A percentile compares a stretch with the other conserved stretches of the same genome.
These are phyloP conservation scores for Zaprionus lineosus DNA, from an alignment of 2,888 invertebrate genomes.

Conservation along the genomic window DNA sequence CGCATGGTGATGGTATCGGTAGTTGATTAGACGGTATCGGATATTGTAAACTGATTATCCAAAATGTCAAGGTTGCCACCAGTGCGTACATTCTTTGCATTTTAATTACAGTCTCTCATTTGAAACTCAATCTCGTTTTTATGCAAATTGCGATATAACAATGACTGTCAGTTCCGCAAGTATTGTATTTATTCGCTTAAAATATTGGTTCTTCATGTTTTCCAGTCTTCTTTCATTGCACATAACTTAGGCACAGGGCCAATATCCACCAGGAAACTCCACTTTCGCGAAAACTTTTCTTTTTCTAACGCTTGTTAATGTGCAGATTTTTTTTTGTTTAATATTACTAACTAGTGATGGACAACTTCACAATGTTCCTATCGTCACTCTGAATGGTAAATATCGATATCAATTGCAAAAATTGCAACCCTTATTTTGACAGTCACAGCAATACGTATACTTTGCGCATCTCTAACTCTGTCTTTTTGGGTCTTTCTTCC, in stretches of 20 bases:
- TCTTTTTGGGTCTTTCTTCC: conserved; percentile 60
- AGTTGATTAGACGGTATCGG: conserved; percentile 61
- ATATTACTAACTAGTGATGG: conserved; percentile 50
- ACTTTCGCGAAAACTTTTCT: conserved; percentile 23
- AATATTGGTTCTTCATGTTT: conserved; percentile 38
- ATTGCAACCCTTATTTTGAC: conserved; percentile 28
- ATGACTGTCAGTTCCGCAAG: conserved; percentile 35
- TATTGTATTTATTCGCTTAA: conserved; percentile 40
- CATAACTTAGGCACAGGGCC: conserved; percentile 40
- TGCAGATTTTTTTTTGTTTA: conserved; percentile 43
- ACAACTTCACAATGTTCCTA: background rate
- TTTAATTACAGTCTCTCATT: conserved; percentile 57
- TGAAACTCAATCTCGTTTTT: conserved; percentile 56
- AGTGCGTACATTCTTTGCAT: conserved; percentile 73
- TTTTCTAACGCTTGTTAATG: conserved; percentile 26
- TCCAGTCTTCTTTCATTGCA: conserved; percentile 42
- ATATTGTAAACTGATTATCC: conserved; percentile 51
- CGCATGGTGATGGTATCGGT: conserved; percentile 84
- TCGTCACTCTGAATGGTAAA: conserved; percentile 4
- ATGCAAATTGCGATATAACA: conserved; percentile 62
- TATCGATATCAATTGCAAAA: conserved; percentile 18
- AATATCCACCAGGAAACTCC: conserved; percentile 13
- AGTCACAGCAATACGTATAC: conserved; percentile 25
- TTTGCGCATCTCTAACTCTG: conserved; percentile 42
- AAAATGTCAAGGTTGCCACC: conserved; percentile 73